phyloP scores from a whole-genome alignment of 2,888 invertebrate genomes.

The Phrixothrix hirtus region DNA sequence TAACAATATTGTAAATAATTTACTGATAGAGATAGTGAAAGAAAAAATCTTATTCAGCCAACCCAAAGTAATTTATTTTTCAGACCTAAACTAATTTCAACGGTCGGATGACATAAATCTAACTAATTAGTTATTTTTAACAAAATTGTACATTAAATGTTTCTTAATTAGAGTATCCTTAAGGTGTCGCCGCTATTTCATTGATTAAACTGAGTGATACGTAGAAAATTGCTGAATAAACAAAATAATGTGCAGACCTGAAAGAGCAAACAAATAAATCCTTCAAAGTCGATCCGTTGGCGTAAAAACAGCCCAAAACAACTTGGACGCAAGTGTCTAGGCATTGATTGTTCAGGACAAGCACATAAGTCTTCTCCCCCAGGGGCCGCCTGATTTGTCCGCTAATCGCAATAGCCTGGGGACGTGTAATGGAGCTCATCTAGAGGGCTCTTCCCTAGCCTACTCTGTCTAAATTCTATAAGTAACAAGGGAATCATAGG shows the following conservation, averaged over 20 bases:
- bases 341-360: conserved; percentile 55
- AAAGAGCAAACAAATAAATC: conserved; percentile 51
- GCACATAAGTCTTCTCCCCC: conserved; percentile 52
- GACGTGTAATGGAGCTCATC: conserved; percentile 50
- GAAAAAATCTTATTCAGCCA: no score
- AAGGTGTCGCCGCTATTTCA: conserved; percentile 11
- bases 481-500: conserved; percentile 38
- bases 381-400: conserved; percentile 54
- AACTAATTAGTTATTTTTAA: no score
- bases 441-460: conserved; percentile 37
- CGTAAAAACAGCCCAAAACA: conserved; percentile 46
- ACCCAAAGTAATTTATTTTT: no score
- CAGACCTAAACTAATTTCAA: no score
- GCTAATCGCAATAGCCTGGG: conserved; percentile 53
- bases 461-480: conserved; percentile 43
- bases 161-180: no score
- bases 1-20: no score
- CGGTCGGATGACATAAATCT: no score
- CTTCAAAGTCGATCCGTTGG: conserved; percentile 47
- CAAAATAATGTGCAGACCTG: conserved; percentile 13
- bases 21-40: no score
- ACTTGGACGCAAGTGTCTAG: conserved; percentile 40
- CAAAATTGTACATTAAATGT: no score
- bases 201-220: conserved; percentile 3
- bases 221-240: conserved; percentile 19